phyloP scores from a whole-genome alignment of 2,888 invertebrate genomes.

The Merodon equestris region DNA sequence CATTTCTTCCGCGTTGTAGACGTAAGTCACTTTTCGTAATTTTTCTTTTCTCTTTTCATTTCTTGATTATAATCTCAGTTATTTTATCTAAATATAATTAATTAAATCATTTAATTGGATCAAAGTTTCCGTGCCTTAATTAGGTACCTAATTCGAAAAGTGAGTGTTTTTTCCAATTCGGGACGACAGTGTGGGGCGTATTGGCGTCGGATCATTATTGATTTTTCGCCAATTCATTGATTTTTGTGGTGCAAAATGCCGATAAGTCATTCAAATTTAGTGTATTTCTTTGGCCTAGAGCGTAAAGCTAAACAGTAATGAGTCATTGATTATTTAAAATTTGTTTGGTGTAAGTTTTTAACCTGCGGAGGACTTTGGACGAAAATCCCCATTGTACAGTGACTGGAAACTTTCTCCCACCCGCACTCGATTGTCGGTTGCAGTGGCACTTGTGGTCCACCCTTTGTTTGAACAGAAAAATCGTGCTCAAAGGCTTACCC shows the following conservation, averaged over 20 bases:
- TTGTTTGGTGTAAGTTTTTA: background rate
- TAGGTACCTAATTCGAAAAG: background rate
- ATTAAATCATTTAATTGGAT: background rate
- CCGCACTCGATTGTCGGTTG: background rate
- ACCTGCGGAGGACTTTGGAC: constrained; percentile 1
- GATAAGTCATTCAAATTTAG: background rate
- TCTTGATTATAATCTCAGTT: constrained; percentile 13
- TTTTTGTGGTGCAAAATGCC: background rate
- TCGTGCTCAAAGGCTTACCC: too few relatives aligned
- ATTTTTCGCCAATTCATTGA: constrained; percentile 33
- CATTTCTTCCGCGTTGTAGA: constrained; percentile 46
- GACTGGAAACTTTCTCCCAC: constrained; percentile 30
- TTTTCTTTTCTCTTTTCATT: background rate
- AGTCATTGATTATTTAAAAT: constrained; percentile 17
- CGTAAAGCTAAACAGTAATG: constrained; percentile 20
- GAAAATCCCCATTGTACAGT: background rate
- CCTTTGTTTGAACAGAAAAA: background rate
- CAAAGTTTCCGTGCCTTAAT: too few relatives aligned
- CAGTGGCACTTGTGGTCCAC: background rate
- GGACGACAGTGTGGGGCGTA: constrained; percentile 14
- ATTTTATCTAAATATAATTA: background rate
- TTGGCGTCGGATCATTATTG: constrained; percentile 19
- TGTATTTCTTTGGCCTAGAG: background rate
- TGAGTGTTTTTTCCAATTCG: background rate
- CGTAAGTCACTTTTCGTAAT: constrained; percentile 44